Percentiles rank a stretch among this genome's conserved stretches.
phyloP scores from a whole-genome alignment of 2,888 invertebrate species.

The Tuberolachnus salignus region DNA sequence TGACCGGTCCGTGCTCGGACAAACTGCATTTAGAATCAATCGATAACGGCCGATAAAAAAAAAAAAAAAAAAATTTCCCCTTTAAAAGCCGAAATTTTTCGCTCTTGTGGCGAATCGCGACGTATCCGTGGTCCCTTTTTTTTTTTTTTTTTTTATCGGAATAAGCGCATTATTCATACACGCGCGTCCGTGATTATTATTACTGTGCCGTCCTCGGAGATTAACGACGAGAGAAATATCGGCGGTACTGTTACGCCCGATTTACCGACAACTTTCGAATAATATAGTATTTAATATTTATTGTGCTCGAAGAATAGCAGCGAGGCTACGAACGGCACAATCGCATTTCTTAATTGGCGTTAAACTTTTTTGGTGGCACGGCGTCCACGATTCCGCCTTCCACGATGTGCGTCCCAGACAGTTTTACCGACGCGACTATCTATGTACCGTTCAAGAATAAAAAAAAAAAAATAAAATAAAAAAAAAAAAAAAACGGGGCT shows the following conservation, averaged over 20 bases:
- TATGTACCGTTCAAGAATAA: not conserved
- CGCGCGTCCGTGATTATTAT: too few relatives aligned
- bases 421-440: not conserved
- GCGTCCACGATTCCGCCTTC: not conserved
- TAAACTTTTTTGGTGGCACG: not conserved
- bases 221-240: not conserved
- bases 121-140: not conserved
- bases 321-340: not conserved
- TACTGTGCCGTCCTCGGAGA: not conserved
- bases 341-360: conserved; percentile 23
- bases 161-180: conserved; percentile 1
- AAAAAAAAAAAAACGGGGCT: not conserved
- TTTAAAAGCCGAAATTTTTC: too few relatives aligned
- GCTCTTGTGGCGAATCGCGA: too few relatives aligned
- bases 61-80: too few relatives aligned
- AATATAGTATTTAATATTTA: too few relatives aligned
- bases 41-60: too few relatives aligned
- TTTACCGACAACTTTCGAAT: too few relatives aligned
- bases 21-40: too few relatives aligned
- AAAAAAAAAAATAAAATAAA: too few relatives aligned
- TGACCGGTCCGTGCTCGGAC: too few relatives aligned
- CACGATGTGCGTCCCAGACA: not conserved
- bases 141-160: not conserved
- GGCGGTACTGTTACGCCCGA: not conserved
- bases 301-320: not conserved